Base-by-base conservation (phyloP, 2,888 invertebrate species). In the Nomada hirtipes region DNA sequence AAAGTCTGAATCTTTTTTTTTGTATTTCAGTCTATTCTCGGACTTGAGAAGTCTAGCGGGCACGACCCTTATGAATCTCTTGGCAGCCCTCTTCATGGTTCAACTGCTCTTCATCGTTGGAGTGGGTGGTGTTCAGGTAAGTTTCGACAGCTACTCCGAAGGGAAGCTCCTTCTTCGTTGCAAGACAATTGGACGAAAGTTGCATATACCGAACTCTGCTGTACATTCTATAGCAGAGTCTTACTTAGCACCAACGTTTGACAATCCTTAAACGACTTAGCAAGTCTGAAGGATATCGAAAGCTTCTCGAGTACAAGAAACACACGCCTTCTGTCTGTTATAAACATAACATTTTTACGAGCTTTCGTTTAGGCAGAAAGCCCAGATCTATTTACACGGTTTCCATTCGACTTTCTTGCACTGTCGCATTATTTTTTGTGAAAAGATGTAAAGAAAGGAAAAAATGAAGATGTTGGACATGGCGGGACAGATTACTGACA, bases 91-190 rank as follows among this genome's bases (percentile, higher is more conserved):
- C 80, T 96, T 96, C 92, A 95, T 96, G 95, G 95, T 95, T 60
- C 96, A 96, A 92, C 94, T 96, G 77, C 94, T 96, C 74, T 96
- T 96, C 93, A 96, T 96, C 84, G 95, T 96, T 59, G 96, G 96
- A 57, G 96, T 96, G 47, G 96, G 96, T 42, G 96, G 96, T 61
- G 95, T 96, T 85, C 95, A 95, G 94, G 96, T 96, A 94, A 94
- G 94, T 79, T 84, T 79, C 65, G 55, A 20, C 63, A 57, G 70
- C 10, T 59, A 26, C 64, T 20, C 36, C 53, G 10, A 2, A 57
- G 3, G 7, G 23, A n/a, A 59, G 20, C 29, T 36, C 36, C 36
- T 23, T 57, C 63, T 13, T 36, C 26, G 7, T 50, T 55, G 47
- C 47, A 3, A 47, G 47, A 47, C 15, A 47, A 47, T 47, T 47